phyloP scores from a whole-genome alignment of 2,113 vertebrate species.

The Phocoena sinus region DNA sequence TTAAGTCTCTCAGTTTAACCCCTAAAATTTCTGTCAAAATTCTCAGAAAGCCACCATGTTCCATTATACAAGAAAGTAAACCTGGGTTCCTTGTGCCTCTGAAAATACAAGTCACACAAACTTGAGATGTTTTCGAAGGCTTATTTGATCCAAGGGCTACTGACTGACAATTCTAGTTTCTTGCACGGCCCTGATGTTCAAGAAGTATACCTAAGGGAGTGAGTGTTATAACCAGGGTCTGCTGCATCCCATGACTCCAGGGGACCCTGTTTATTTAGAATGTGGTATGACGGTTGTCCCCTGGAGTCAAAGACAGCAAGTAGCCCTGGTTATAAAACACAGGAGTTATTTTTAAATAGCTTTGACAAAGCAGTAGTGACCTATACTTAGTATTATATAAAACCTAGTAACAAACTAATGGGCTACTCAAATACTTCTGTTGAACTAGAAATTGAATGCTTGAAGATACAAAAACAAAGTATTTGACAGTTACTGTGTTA shows the following conservation, averaged over 20 bases:
- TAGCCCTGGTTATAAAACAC: neutral
- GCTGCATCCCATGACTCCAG: accelerated
- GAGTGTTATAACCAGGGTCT: neutral
- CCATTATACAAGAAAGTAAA: neutral
- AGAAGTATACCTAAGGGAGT: neutral
- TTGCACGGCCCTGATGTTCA: neutral
- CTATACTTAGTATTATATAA: neutral
- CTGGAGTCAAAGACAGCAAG: neutral
- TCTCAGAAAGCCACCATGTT: constrained; percentile 16
- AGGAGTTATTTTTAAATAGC: neutral
- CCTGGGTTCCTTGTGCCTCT: neutral
- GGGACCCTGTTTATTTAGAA: neutral
- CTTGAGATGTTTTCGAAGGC: neutral
- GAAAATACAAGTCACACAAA: neutral
- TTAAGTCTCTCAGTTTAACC: neutral
- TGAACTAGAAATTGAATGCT: neutral
- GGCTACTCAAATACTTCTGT: neutral
- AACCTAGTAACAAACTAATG: neutral
- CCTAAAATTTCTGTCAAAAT: neutral
- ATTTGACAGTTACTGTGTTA: neutral
- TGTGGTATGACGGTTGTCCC: neutral
- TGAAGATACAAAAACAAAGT: neutral
- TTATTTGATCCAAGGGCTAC: neutral
- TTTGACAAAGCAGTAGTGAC: neutral
- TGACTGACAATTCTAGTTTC: neutral